Evolutionary conservation across 2,888 invertebrate genomes (phyloP), one percentile per base, ranked within the genome.

Genomic region (Atrina japonica): DNA sequence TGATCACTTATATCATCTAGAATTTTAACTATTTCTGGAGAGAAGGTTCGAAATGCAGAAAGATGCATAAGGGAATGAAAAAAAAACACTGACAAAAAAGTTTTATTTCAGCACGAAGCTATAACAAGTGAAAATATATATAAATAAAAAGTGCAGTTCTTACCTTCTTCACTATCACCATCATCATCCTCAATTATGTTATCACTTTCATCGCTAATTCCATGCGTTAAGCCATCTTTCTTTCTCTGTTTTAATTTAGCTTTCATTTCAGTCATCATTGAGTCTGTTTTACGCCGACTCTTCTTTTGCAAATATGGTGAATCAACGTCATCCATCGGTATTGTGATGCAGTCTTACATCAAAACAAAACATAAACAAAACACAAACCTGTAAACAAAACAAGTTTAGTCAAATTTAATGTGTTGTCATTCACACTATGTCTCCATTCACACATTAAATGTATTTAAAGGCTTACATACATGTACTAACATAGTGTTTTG

Each of bases 201-300:
- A 61, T 84, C 86, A 72, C 80, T 83, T 50, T 83, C 83, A 68
- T 77, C 80, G n/a, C 83, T 86, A 21, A 86, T 25, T 30, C 84
- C 86, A 23, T 81, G 73, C 18, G 83, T 69, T 14, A 85, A 65
- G 11, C 86, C 86, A 23, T 72, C 66, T 18, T 73, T 75, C 49
- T 78, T 74, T 40, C 86, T 75, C 27, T 86, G 79, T 27, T 70
- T 71, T 65, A 88, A 75, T 64, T 81, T 86, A 21, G 75, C 75
- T 58, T 81, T 70, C 14, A 88, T 76, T 59, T 88, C 87, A 30
- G 56, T 71, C 61, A 86, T 84, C 60, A 85, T 84, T 25, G 77
- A 68, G n/a, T 52, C 43, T 23, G 23, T 18, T 41, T 29, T 18
- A 9, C 29, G 16, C 7, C 23, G 53, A 40, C 55, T 68, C 30